Evolutionary conservation across 2,113 vertebrate species (phyloP), one percentile per base, ranked within the genome.

Genomic region (Prochilodus magdalenae): DNA sequence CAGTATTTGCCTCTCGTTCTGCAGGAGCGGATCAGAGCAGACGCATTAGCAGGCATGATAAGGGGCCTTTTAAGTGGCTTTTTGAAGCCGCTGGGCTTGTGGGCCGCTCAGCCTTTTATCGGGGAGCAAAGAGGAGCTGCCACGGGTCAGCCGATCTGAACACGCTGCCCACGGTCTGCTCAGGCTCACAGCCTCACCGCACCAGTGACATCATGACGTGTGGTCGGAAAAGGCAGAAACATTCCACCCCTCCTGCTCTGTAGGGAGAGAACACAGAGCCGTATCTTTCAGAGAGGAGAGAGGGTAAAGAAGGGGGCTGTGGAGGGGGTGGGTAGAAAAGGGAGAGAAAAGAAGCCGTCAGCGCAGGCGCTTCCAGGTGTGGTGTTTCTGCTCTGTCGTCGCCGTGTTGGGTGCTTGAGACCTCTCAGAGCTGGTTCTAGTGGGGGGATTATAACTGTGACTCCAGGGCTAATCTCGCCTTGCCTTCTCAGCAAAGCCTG

Each of bases 331-430:
- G 57, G 63, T 67, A 67, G 30, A 84, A 60, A 79, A 73, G 76
- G 79, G 79, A 81, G 83, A 77, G 80, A 79, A 84, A 80, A 82
- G 69, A 80, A 85, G 73, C 82, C 33, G 40, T 86, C 85, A 84
- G 62, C 82, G 20, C 63, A n/a, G 69, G 62, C 51, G 30, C 78
- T 84, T 75, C 79, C 73, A 86, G 77, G 80, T 87, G 83, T 70
- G 85, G 74, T 87, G 86, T 82, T 87, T 85, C 81, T 80, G 47
- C 73, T 85, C 83, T 27, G 77, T 85, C 77, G 75, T 82, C 80
- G 53, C 81, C 11, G 30, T 36, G 30, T 40, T 74, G 30, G 53
- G 55, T 67, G 79, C 67, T 65, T 63, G 73, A n/a, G 78, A 74
- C 80, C 72, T 51, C 47, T 83, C 77, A 18, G 51, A 14, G 66